phyloP scores from a whole-genome alignment of 2,113 vertebrate species.

The Hyaena hyaena region DNA sequence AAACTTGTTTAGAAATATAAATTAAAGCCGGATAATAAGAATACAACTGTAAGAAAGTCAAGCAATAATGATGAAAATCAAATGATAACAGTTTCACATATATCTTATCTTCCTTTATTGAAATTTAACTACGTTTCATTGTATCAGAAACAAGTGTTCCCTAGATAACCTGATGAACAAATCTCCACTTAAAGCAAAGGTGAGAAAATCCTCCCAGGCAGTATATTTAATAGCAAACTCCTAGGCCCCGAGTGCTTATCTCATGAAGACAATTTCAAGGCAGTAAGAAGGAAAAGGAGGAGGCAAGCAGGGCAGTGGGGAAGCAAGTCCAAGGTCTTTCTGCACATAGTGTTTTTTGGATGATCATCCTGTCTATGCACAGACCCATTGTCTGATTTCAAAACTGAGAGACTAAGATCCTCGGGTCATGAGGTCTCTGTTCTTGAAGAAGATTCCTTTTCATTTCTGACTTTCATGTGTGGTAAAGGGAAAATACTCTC shows the following conservation, averaged over 20 bases:
- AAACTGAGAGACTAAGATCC: background rate
- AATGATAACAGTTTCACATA: background rate
- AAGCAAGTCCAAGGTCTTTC: background rate
- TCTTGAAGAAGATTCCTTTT: background rate
- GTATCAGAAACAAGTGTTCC: background rate
- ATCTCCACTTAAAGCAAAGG: background rate
- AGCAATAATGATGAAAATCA: background rate
- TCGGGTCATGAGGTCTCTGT: background rate
- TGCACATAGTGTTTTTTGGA: background rate
- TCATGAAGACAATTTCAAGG: background rate
- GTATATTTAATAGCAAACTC: background rate
- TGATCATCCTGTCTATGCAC: rapidly evolving
- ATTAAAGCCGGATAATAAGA: background rate
- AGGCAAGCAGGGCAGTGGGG: background rate
- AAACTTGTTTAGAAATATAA: background rate
- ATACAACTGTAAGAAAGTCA: background rate
- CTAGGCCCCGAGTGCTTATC: background rate
- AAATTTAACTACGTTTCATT: background rate
- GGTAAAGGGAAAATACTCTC: background rate
- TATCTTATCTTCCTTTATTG: background rate
- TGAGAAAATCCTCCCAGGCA: background rate
- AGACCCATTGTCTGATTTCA: background rate
- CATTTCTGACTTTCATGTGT: background rate
- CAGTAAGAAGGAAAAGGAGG: background rate
- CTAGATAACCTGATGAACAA: background rate